Evolutionary conservation across 2,888 invertebrate species (phyloP), one percentile per base, ranked within the genome.

Genomic region (Therioaphis trifolii): DNA sequence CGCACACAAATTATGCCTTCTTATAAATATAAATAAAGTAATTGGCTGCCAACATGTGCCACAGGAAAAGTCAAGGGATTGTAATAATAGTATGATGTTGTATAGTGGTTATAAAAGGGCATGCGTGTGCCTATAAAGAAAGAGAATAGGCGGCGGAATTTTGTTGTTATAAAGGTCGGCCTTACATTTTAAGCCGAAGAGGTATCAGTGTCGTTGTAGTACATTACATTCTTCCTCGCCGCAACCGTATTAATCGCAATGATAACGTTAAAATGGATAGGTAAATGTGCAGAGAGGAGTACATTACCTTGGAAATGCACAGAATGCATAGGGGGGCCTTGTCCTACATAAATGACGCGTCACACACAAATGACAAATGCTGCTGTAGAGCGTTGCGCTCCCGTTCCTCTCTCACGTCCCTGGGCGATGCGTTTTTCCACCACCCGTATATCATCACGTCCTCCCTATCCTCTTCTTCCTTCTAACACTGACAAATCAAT

Each of bases 281-380:
- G 21, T 24, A 58, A 21, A 12, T 11, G 24, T 24, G 24, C 21
- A 12, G 69, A 1, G n/a, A 21, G 5, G 18, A 58, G 43, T 40
- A 79, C 79, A 69, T 79, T 79, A 69, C 24, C 58, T 52, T 69
- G 55, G 27, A 69, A 79, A 79, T 43, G 68, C 69, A 79, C 55
- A 49, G 55, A 69, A 69, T 43, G 69, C 69, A 49, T 43, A 5
- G 43, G 63, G 3, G 43, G 63, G 27, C 76, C 43, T 78, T 69
- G 79, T 55, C 79, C 79, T n/a, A 79, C 27, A 68, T 78, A 43
- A 27, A 49, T 52, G 27, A 18, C 21, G 21, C 43, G 43, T 24
- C 29, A 24, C 15, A 24, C 27, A 63, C 15, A 15, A n/a, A 21
- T 29, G 72, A 35, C 29, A 49, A 58, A 58, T 75, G n/a, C 52